Percentiles rank a stretch among this genome's conserved stretches.
These are phyloP conservation scores for Ptyas mucosa DNA, from an alignment of 2,113 vertebrate species.

Conservation along the genomic window DNA sequence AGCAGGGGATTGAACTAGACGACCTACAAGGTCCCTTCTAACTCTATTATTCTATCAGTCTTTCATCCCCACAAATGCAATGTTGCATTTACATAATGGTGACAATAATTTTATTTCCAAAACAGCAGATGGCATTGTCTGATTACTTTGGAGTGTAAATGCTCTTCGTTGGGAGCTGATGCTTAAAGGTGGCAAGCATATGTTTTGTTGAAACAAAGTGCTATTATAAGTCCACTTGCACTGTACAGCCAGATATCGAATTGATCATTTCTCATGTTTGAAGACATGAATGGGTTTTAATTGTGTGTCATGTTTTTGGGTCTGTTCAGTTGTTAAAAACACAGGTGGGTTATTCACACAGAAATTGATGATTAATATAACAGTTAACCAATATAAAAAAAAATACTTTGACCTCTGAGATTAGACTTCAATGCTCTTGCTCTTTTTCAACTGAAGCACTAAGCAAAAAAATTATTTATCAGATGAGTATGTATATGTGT, in stretches of 20 bases:
- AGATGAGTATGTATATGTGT: background rate
- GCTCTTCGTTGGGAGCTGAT: background rate
- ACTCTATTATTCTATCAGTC: too few species aligned
- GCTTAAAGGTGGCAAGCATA: background rate
- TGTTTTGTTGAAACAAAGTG: background rate
- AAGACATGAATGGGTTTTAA: slow-evolving; percentile 24
- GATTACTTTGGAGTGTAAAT: background rate
- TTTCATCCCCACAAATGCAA: background rate
- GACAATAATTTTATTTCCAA: background rate
- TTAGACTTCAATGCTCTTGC: background rate
- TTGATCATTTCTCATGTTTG: slow-evolving; percentile 17
- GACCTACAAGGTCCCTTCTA: too few species aligned
- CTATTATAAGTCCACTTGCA: slow-evolving; percentile 27
- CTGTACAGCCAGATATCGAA: slow-evolving; percentile 1
- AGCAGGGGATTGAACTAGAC: too few species aligned
- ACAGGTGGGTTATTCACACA: background rate
- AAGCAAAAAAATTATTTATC: background rate
- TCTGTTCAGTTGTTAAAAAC: background rate
- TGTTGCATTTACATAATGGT: background rate
- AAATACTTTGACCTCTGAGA: background rate
- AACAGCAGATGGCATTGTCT: slow-evolving; percentile 19
- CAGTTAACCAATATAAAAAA: background rate
- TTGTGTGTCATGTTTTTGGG: background rate
- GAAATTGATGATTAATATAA: background rate
- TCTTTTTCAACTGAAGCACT: background rate